A percentile compares a stretch with the other conserved stretches of the same genome.
Evolutionary conservation across 1,140 invertebrate genomes (phyloP).

Genomic region (Drosophila subobscura): DNA sequence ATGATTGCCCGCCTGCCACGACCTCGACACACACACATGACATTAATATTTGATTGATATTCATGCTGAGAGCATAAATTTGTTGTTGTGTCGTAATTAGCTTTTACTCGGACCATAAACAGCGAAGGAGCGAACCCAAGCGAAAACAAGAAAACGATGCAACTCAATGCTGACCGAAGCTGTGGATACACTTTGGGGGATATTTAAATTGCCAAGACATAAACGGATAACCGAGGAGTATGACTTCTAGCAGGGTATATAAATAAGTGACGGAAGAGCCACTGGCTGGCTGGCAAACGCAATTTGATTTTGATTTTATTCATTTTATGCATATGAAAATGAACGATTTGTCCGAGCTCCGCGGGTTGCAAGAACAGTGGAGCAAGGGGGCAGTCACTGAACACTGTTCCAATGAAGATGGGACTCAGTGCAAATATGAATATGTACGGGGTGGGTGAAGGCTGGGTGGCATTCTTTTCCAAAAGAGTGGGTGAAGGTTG

Average conservation of each 20-base stretch:
- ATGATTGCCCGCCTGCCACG: constrained; percentile 65
- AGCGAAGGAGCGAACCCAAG: neutral
- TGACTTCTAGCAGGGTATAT: too few species aligned
- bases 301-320: constrained; percentile 61
- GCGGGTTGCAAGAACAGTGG: neutral
- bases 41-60: constrained; percentile 30
- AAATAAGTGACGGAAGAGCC: neutral
- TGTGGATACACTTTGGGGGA: too few species aligned
- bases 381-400: neutral
- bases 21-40: constrained; percentile 2
- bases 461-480: neutral
- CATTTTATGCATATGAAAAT: constrained; percentile 51
- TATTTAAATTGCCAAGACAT: too few species aligned
- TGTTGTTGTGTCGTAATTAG: constrained; percentile 54
- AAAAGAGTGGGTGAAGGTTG: neutral
- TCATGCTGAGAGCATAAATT: constrained; percentile 25
- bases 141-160: neutral
- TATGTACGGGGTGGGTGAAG: neutral
- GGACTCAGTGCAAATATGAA: too few species aligned
- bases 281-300: constrained; percentile 12
- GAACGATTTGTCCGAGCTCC: constrained; percentile 13
- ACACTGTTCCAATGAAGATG: too few species aligned
- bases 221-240: too few species aligned
- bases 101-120: constrained; percentile 36
- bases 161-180: too few species aligned